Evolutionary conservation across 2,888 invertebrate species (phyloP), one percentile per base, ranked within the genome.

Genomic region (Criorhina ranunculi): DNA sequence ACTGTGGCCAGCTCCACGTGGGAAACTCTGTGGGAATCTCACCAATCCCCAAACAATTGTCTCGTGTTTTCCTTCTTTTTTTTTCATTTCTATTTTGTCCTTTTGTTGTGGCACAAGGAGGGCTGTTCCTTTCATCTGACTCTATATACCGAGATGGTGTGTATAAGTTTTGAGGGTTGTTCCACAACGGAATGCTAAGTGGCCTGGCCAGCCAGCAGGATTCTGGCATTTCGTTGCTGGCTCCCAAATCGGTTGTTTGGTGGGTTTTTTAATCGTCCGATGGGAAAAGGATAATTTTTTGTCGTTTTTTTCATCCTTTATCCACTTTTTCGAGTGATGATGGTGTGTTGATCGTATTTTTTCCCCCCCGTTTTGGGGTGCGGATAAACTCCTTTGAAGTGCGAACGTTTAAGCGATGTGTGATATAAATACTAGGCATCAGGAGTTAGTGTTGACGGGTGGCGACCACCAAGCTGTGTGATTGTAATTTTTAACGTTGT

Each of bases 231-330:
- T 85, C 64, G 75, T 75, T 66, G 85, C 59, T 85, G 85, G 80
- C 80, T 85, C 79, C 85, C 85, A 85, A 85, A 85, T 85, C 80
- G 85, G 85, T 85, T 85, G 85, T 76, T 85, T 85, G 85, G 85
- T 85, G 80, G 73, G 80, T 44, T 76, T 80, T 76, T 85, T 85
- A 80, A 80, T 85, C 85, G 85, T 85, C 85, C 85, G 85, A 80
- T 85, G 85, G 85, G 85, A 85, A 85, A 81, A 85, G 80, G 59
- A 66, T 69, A 62, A 33, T 70, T 37, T 66, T 62, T 49, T 24
- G 49, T 62, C 51, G 8, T 55, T 15, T 11, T 69, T n/a, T 57
- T 64, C 24, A 19, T 42, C 12, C 29, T 70, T 75, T 62, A 79
- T 75, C 59, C 44, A 64, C 44, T 35, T 64, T n/a, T 75, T n/a